Evolutionary conservation across 2,113 vertebrate genomes (phyloP).

Genomic region (Corythoichthys haematopterus): DNA sequence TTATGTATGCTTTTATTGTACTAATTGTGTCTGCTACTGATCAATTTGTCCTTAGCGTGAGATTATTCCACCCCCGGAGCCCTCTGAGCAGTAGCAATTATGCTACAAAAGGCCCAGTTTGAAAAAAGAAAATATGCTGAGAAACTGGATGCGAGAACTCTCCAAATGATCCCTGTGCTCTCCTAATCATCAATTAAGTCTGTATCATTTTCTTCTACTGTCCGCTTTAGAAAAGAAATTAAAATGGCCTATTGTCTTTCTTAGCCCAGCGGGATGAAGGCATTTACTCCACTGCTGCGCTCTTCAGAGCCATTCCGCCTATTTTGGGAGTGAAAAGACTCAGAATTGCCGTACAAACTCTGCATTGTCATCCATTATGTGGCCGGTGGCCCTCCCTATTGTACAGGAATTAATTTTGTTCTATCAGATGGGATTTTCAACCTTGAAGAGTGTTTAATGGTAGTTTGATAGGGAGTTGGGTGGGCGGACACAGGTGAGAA

Average conservation of each 20-base stretch:
- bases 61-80: constrained; percentile 61
- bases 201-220: constrained; percentile 62
- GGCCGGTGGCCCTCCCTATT: constrained; percentile 58
- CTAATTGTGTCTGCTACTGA: constrained; percentile 60
- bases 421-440: constrained; percentile 66
- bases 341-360: constrained; percentile 54
- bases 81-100: constrained; percentile 51
- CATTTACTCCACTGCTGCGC: constrained; percentile 54
- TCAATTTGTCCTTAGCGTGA: constrained; percentile 64
- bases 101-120: constrained; percentile 33
- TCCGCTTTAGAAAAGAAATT: constrained; percentile 61
- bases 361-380: constrained; percentile 62
- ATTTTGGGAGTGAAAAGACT: constrained; percentile 63
- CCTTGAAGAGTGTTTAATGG: constrained; percentile 54
- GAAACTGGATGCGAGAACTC: constrained; percentile 48
- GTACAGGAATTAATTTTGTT: constrained; percentile 62
- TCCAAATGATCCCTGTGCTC: constrained; percentile 47
- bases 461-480: constrained; percentile 46
- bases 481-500: constrained; percentile 29
- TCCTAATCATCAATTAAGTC: constrained; percentile 67
- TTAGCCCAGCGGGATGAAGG: constrained; percentile 65
- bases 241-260: constrained; percentile 68
- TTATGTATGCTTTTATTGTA: constrained; percentile 57
- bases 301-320: constrained; percentile 44
- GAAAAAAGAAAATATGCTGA: constrained; percentile 31